phyloP scores from a whole-genome alignment of 2,113 vertebrate genomes.

The Pelecanoides urinatrix region DNA sequence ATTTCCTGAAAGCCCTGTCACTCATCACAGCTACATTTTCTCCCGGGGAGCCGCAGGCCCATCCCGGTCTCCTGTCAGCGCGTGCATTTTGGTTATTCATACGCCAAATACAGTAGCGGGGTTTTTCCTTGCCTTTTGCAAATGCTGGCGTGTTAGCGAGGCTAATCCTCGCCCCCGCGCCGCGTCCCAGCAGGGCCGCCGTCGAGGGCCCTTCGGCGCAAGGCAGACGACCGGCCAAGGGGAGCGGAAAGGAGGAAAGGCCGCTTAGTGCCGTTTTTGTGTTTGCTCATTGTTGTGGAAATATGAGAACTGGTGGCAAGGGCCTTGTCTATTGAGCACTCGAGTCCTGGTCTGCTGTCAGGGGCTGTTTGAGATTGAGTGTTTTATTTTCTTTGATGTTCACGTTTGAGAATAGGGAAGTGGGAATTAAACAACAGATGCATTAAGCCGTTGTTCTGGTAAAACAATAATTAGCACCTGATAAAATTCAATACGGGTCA shows the following conservation, averaged over 20 bases:
- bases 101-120: constrained; percentile 78
- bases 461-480: constrained; percentile 85
- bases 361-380: constrained; percentile 85
- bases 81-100: constrained; percentile 84
- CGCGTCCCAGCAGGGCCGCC: constrained; percentile 79
- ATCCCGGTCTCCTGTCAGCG: constrained; percentile 81
- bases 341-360: constrained; percentile 84
- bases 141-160: constrained; percentile 77
- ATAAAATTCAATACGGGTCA: constrained; percentile 75
- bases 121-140: constrained; percentile 64
- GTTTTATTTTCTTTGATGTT: constrained; percentile 89
- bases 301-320: constrained; percentile 88
- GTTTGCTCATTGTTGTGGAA: constrained; percentile 90
- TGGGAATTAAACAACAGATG: constrained; percentile 87
- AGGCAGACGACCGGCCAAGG: constrained; percentile 84
- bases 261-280: constrained; percentile 86
- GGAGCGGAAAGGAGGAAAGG: constrained; percentile 82
- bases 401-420: constrained; percentile 82
- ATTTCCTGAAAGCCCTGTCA: constrained; percentile 89
- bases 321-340: constrained; percentile 86
- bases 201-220: constrained; percentile 79
- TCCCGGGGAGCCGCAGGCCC: constrained; percentile 83
- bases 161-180: constrained; percentile 82
- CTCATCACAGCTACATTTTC: constrained; percentile 89
- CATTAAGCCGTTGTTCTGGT: constrained; percentile 81